Evolutionary conservation across 2,888 invertebrate species (phyloP).

Genomic region (Drosophila kokeensis): DNA sequence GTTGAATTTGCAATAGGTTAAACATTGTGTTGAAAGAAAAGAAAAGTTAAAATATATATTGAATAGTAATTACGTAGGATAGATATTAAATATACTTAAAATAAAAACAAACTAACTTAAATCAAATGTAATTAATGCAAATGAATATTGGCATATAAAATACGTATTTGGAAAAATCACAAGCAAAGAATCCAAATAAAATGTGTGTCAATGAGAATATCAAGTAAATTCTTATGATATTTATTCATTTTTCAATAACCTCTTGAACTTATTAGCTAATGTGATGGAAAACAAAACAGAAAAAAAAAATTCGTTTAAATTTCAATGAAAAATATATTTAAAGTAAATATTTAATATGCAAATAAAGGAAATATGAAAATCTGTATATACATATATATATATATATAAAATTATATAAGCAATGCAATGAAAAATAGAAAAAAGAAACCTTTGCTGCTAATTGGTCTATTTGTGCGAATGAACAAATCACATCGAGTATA

Average conservation of each 20-base stretch:
- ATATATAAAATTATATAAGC: background rate
- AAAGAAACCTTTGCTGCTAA: background rate
- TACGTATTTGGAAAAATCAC: no score
- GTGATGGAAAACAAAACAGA: background rate
- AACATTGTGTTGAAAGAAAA: background rate
- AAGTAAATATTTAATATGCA: background rate
- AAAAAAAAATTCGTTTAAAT: background rate
- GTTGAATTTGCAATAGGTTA: background rate
- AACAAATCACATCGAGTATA: conserved; percentile 31
- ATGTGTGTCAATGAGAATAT: background rate
- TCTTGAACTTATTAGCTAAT: background rate
- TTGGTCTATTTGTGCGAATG: background rate
- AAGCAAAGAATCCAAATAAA: background rate
- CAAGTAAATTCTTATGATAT: background rate
- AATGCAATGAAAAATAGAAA: background rate
- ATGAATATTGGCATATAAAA: background rate
- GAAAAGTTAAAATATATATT: background rate
- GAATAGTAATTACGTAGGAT: background rate
- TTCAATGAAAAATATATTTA: background rate
- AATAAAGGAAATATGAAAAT: background rate
- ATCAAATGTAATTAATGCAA: background rate
- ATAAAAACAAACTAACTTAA: no score
- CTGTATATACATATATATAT: background rate
- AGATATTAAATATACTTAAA: background rate
- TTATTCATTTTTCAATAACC: background rate